Evolutionary conservation across 2,113 vertebrate genomes (phyloP).

Genomic region (Sakesphorus luctuosus): DNA sequence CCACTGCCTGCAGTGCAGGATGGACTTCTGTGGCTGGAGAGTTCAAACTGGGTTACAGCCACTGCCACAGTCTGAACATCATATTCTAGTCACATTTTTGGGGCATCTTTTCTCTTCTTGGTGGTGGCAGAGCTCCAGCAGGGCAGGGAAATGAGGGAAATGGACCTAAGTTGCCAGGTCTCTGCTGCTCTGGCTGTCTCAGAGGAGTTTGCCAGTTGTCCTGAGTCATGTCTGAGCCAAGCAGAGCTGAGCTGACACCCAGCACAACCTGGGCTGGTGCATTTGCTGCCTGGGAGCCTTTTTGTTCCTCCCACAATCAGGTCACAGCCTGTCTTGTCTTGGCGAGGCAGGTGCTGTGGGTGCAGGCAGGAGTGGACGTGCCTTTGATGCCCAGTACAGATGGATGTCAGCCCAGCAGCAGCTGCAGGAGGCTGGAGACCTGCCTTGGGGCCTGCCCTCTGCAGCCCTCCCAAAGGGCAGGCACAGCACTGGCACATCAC

Average conservation of each 20-base stretch:
- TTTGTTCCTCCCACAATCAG: background rate
- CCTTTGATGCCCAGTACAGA: background rate
- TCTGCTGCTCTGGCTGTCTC: background rate
- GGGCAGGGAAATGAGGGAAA: background rate
- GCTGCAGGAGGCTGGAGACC: background rate
- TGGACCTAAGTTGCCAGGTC: background rate
- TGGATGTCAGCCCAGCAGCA: accelerated
- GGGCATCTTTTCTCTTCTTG: constrained; percentile 24
- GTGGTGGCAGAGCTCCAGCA: constrained; percentile 31
- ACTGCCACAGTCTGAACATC: background rate
- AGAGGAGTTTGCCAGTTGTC: background rate
- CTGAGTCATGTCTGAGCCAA: background rate
- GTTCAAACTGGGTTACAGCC: constrained; percentile 40
- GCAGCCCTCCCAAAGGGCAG: background rate
- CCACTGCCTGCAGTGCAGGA: background rate
- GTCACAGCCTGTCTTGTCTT: background rate
- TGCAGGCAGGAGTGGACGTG: background rate
- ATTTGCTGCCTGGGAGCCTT: background rate
- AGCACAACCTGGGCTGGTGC: background rate
- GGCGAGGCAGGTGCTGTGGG: background rate
- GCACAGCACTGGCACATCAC: background rate
- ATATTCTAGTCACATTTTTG: constrained; percentile 7
- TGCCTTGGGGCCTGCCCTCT: background rate
- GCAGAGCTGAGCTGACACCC: background rate
- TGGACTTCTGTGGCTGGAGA: background rate